A percentile compares a stretch with the other conserved stretches of the same genome.
Evolutionary conservation across 2,888 invertebrate genomes (phyloP).

Genomic region (Calephelis perditalis): DNA sequence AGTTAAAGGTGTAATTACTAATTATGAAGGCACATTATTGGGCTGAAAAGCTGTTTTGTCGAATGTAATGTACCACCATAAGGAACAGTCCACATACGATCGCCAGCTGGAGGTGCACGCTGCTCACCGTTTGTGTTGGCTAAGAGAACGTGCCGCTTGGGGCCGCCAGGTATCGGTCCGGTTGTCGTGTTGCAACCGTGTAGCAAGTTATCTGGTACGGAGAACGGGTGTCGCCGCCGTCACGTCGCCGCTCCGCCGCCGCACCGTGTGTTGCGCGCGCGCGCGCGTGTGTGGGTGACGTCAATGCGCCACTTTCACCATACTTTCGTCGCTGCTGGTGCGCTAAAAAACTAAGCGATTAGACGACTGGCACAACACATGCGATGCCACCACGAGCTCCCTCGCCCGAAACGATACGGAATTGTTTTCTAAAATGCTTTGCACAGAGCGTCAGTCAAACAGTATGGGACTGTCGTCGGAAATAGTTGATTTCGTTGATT

Average conservation of each 20-base stretch:
- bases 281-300: conserved; percentile 72
- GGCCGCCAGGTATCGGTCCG: conserved; percentile 63
- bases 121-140: conserved; percentile 41
- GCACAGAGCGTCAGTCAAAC: neutral
- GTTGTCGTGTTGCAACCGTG: conserved; percentile 44
- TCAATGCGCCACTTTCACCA: conserved; percentile 76
- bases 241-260: conserved; percentile 35
- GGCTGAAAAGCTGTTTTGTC: no score
- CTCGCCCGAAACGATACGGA: conserved; percentile 64
- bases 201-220: conserved; percentile 57
- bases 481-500: neutral
- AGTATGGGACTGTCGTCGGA: neutral
- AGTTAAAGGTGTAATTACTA: no score
- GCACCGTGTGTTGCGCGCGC: conserved; percentile 47
- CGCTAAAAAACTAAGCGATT: conserved; percentile 71
- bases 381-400: conserved; percentile 60
- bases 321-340: conserved; percentile 74
- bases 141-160: conserved; percentile 72
- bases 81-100: conserved; percentile 1
- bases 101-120: conserved; percentile 8
- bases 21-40: no score
- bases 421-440: conserved; percentile 47
- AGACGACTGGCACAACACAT: conserved; percentile 66
- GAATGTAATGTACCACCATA: no score
- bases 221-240: conserved; percentile 47